These are phyloP conservation scores for Drosophila malerkotliana DNA, from an alignment of 1,140 invertebrate genomes.

Conservation along the genomic window DNA sequence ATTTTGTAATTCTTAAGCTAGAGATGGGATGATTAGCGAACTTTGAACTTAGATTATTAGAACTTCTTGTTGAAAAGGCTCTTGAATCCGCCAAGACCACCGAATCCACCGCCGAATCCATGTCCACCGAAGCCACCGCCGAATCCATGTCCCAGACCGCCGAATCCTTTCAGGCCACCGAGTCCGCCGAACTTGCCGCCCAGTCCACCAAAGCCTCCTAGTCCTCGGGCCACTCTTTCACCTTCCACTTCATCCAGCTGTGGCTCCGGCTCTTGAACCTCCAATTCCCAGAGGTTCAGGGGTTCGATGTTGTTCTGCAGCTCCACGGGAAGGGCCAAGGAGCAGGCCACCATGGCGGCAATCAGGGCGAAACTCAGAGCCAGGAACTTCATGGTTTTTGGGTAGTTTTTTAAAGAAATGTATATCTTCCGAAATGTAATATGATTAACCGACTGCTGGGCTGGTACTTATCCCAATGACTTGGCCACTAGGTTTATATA, in stretches of 20 bases:
- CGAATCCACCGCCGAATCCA: slow-evolving; percentile 58
- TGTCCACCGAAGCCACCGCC: slow-evolving; percentile 59
- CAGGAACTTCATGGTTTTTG: slow-evolving; percentile 57
- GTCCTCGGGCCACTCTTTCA: slow-evolving; percentile 54
- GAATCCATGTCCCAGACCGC: slow-evolving; percentile 52
- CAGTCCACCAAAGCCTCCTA: slow-evolving; percentile 60
- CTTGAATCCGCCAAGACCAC: slow-evolving; percentile 54
- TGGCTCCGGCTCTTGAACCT: slow-evolving; percentile 12
- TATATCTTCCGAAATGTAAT: background rate
- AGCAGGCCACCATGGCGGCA: slow-evolving; percentile 22
- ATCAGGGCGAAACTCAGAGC: slow-evolving; percentile 31
- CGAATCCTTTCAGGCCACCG: slow-evolving; percentile 55
- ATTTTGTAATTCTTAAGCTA: slow-evolving; percentile 31
- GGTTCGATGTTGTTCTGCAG: slow-evolving; percentile 24
- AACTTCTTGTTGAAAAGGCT: slow-evolving; percentile 66
- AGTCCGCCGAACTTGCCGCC: slow-evolving; percentile 62
- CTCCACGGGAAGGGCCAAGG: slow-evolving; percentile 48
- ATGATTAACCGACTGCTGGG: slow-evolving; percentile 28
- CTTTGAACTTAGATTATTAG: slow-evolving; percentile 3
- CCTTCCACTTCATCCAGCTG: slow-evolving; percentile 18
- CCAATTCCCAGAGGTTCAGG: slow-evolving; percentile 42
- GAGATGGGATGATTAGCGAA: slow-evolving; percentile 5
- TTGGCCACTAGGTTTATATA: slow-evolving; percentile 58
- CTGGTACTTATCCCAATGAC: slow-evolving; percentile 52
- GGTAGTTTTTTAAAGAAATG: background rate